Percentiles rank a stretch among this genome's conserved stretches.
Conservation (phyloP, 2,113 vertebrate genomes). For the Pholis gunnellus region DNA sequence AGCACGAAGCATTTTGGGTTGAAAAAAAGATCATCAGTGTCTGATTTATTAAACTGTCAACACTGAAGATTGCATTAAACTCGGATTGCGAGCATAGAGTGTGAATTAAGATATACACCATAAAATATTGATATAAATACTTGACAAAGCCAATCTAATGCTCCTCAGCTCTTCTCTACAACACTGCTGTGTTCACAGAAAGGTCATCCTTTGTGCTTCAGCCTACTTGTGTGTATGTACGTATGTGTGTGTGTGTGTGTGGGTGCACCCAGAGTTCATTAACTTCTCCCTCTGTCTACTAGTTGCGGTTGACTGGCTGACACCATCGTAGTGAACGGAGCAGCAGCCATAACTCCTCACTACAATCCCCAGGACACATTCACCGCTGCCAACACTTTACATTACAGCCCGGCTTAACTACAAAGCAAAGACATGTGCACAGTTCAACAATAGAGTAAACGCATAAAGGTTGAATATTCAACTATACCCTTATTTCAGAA, state of each 20-base stretch:
- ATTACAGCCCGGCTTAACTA: neutral
- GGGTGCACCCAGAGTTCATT: slow-evolving; percentile 13
- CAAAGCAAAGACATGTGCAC: too few species aligned
- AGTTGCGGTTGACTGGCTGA: slow-evolving; percentile 34
- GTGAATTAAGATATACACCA: neutral
- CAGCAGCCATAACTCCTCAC: slow-evolving; percentile 15
- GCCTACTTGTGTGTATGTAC: neutral
- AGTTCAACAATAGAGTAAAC: too few species aligned
- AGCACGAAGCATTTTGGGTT: too few species aligned
- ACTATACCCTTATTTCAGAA: too few species aligned
- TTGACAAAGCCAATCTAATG: neutral
- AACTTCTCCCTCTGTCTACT: neutral
- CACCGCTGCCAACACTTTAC: neutral
- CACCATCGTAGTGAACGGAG: neutral
- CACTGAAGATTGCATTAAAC: neutral
- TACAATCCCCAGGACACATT: neutral
- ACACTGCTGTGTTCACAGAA: neutral
- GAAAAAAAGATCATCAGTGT: too few species aligned
- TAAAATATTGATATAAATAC: neutral
- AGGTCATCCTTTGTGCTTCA: neutral
- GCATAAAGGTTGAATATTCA: too few species aligned
- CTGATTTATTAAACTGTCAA: too few species aligned
- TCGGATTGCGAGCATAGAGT: neutral
- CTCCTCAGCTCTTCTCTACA: neutral
- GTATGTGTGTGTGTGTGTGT: neutral